Base-by-base conservation (phyloP, 2,797 vertebrate species). In the Cottoperca gobio region DNA sequence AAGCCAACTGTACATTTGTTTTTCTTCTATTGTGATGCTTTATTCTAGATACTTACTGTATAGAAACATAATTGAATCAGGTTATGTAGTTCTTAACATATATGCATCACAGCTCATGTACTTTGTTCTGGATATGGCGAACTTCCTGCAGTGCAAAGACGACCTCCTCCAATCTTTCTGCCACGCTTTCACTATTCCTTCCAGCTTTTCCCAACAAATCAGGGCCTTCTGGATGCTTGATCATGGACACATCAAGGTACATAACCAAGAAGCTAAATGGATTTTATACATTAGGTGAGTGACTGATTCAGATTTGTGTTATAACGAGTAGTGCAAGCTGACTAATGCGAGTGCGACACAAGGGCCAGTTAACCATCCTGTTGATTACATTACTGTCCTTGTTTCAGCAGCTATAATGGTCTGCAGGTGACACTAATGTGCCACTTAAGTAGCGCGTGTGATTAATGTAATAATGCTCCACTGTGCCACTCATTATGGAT, bases 171-270 rank as follows among this genome's bases (percentile, higher is more conserved):
- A 75, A 24, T 88, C 88, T 40, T 93, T 94, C 83, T 90, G 89
- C 57, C 76, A 72, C 4, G 83, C 88, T 21, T 93, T 93, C 49
- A 83, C 77, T 37, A 84, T 94, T 65, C 78, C 91, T 31, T 60
- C 61, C 45, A 65, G 79, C 40, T 86, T 91, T 76, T 90, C 86
- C 40, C 84, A 87, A 24, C 91, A 90, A 78, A 86, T 93, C 66
- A 59, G 57, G 65, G 90, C 89, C 49, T 87, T 93, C 62, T 93
- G 93, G 93, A 76, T 91, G 76, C 80, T 94, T 9, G 92, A 93
- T 79, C 91, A 78, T 2, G 87, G 91, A 39, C 84, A 87, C 16
- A 19, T 82, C 48, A 85, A 78, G 78, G 92, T 93, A 79, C 10
- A 54, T 28, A 58, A 40, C 9, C 24, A 57, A n/a, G 17, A 52